Evolutionary conservation across 2,888 invertebrate species (phyloP), one percentile per base, ranked within the genome.

Genomic region (Xylocampa areola): DNA sequence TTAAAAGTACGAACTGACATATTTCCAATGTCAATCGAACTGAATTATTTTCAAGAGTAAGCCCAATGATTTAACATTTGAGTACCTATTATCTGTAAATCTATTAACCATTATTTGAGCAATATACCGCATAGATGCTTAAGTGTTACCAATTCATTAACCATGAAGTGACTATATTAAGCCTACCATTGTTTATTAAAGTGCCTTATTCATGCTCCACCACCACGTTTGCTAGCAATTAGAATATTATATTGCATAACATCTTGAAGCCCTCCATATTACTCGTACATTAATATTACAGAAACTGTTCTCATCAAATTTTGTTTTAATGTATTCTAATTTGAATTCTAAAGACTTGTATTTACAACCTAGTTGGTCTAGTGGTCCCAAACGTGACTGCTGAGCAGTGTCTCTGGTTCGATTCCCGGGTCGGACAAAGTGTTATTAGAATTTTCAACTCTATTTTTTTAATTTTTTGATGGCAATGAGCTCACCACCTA

Each of bases 201-300:
- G 68, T 55, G 51, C 27, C 49, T 39, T 47, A 60, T 68, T 68
- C 59, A 59, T 36, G 39, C 40, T 23, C 44, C 27, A 50, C 44
- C 50, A 58, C 54, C 48, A 43, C 58, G 50, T 50, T 59, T 68
- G 48, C 50, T 37, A 57, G 45, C 57, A 57, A 67, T 67, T 62
- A 68, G 48, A 58, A 68, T 68, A 45, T n/a, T 63, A 67, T 50
- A 62, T 67, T 62, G 57, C 44, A 51, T 50, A 65, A 65, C 51
- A 64, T 53, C 41, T 65, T 60, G 41, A 37, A 53, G 41, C 25
- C 30, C 37, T 13, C 59, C 49, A 37, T 16, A 53, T 60, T 41
- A 43, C 21, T 25, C 23, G 4, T 11, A 33, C 32, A 48, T 63
- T 61, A 43, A 47, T 62, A 23, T 54, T 23, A 29, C 14, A 55